phyloP scores from a whole-genome alignment of 2,113 vertebrate genomes.

The Neolamprologus brichardi region DNA sequence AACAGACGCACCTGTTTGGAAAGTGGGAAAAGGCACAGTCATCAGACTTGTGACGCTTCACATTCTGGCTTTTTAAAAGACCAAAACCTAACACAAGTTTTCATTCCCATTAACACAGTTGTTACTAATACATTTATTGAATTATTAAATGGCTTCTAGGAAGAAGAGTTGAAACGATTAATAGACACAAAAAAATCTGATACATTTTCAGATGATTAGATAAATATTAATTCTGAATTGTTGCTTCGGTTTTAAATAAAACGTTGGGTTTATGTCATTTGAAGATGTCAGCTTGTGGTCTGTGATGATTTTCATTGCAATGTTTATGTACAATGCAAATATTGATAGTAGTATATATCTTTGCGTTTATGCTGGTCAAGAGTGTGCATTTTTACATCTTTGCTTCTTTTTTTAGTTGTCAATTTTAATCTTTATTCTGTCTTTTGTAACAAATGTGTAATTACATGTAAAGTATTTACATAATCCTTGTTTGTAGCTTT shows the following conservation, averaged over 20 bases:
- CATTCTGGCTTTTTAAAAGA: background rate
- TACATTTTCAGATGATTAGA: background rate
- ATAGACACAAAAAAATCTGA: background rate
- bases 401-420: background rate
- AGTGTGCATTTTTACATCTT: background rate
- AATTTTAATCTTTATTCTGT: background rate
- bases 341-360: background rate
- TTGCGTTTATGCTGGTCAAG: background rate
- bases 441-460: background rate
- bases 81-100: background rate
- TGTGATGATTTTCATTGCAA: background rate
- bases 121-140: background rate
- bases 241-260: background rate
- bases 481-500: background rate
- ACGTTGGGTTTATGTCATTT: background rate
- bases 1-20: background rate
- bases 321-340: background rate
- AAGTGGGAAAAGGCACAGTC: background rate
- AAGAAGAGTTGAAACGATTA: background rate
- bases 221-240: background rate
- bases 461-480: background rate
- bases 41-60: background rate
- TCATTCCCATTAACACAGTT: background rate
- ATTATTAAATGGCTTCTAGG: background rate
- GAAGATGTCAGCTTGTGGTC: background rate